Base-by-base conservation (phyloP, 2,797 vertebrate genomes). In the Cyprinella venusta region DNA sequence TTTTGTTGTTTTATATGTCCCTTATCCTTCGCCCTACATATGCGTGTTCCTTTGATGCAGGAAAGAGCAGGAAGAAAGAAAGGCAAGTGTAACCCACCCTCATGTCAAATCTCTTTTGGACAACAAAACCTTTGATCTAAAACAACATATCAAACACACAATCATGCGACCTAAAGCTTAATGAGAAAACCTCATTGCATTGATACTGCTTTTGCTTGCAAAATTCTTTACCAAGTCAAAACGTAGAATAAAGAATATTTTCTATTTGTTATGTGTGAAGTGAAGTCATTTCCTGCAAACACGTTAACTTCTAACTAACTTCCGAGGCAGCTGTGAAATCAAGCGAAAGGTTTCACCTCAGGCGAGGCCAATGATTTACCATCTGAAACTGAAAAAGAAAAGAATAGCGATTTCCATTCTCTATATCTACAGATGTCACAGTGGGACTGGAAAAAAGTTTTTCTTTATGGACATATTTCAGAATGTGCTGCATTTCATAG, bases 221-320 rank as follows among this genome's bases (percentile, higher is more conserved):
- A 33, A n/a, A 5, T 30, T 69, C 19, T 54, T 30, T 26, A 48
- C n/a, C 19, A 69, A 78, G 59, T 45, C 10, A 10, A 26, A 33
- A 5, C 69, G 38, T 56, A 40, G 38, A 45, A 67, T 52, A 59
- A 38, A 38, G 3, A 8, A 64, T 77, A 33, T 19, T 30, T 30
- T 59, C 52, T 85, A 64, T 40, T 80, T 70, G 72, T 36, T 40
- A 67, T 68, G 38, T 88, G 38, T 48, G 40, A 68, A 68, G 79
- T 88, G 79, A 84, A 69, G 80, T 86, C 54, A 88, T 83, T 88
- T 88, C 87, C 87, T 88, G 67, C 59, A 19, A n/a, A 68, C 48
- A 64, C 65, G 7, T 64, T 21, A 38, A 9, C 15, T 33, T 33
- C 30, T 33, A 21, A 76, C 68, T 72, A 65, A 79, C 63, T 79